These are phyloP conservation scores for Diuraphis noxia DNA, from an alignment of 1,140 invertebrate species.

Conservation along the genomic window DNA sequence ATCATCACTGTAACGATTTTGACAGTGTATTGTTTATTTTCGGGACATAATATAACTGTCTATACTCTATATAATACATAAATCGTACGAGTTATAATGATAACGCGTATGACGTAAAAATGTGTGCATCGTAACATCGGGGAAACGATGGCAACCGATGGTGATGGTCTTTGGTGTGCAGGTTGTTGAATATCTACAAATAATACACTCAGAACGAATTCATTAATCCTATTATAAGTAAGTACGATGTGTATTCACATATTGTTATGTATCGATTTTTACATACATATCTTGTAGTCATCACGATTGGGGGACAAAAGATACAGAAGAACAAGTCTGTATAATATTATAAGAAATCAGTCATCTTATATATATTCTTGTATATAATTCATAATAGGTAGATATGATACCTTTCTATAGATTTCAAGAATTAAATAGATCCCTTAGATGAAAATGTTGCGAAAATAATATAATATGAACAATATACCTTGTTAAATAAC, in stretches of 20 bases:
- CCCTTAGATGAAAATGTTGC: neutral
- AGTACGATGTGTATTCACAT: too few relatives aligned
- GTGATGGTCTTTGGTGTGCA: neutral
- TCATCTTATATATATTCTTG: too few relatives aligned
- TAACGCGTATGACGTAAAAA: neutral
- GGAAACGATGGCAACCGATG: neutral
- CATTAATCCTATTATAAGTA: neutral
- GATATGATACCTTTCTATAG: too few relatives aligned
- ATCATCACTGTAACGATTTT: neutral
- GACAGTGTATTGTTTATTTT: neutral
- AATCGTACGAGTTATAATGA: neutral
- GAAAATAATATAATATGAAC: neutral
- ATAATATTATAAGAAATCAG: neutral
- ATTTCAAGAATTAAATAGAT: too few relatives aligned
- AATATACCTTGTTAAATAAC: neutral
- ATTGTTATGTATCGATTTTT: neutral
- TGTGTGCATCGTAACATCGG: neutral
- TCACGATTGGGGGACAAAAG: neutral
- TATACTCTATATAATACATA: too few relatives aligned
- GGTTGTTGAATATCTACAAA: neutral
- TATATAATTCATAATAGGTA: neutral
- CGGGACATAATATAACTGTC: too few relatives aligned
- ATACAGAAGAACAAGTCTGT: neutral
- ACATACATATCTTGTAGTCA: neutral
- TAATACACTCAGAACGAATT: neutral